Conservation (phyloP, 2,113 vertebrate genomes). For the Aegotheles bennettii region DNA sequence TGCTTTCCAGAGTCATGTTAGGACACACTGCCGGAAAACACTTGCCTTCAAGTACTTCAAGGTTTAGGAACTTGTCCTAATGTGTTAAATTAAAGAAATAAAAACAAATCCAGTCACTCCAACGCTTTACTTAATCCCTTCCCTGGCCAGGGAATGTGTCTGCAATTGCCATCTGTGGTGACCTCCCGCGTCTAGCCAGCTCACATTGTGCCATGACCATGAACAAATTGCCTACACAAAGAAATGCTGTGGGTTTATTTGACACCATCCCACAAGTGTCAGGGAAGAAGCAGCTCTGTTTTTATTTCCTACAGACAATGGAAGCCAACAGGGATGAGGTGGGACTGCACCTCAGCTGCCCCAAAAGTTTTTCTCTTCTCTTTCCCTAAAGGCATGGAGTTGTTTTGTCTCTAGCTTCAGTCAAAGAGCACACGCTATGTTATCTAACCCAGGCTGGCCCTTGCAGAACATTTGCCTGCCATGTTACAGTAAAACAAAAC, state of each 20-base stretch:
- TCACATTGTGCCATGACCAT: not conserved
- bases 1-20: not conserved
- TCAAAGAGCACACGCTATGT: not conserved
- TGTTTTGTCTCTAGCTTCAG: not conserved
- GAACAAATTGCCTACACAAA: not conserved
- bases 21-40: not conserved
- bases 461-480: not conserved
- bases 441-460: not conserved
- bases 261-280: not conserved
- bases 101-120: not conserved
- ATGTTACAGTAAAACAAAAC: not conserved
- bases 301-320: slow-evolving; percentile 29
- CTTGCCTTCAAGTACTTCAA: not conserved
- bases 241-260: not conserved
- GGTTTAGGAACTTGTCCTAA: not conserved
- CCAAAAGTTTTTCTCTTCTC: not conserved
- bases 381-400: not conserved
- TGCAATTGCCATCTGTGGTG: not conserved
- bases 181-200: not conserved
- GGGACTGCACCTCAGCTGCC: slow-evolving; percentile 8
- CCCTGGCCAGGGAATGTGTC: not conserved
- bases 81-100: not conserved
- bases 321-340: slow-evolving; percentile 17
- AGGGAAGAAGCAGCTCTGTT: not conserved
- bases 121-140: not conserved